Evolutionary conservation across 1,140 invertebrate species (phyloP).

Genomic region (Fopius arisanus): DNA sequence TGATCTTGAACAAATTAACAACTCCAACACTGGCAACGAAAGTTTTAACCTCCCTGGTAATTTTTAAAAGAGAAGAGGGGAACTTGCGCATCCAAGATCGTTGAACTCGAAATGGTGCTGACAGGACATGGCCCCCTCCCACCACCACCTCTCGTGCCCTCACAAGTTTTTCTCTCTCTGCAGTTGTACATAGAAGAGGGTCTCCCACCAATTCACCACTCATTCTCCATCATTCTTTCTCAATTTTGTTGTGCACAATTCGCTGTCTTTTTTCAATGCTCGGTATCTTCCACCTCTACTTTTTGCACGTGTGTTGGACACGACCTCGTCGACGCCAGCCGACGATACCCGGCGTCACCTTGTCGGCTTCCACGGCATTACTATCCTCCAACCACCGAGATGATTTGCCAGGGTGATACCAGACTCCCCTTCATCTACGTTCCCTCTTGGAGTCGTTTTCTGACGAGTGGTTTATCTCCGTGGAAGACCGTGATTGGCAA

Average conservation of each 20-base stretch:
- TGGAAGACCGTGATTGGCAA: neutral
- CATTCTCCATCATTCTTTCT: neutral
- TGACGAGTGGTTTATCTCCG: neutral
- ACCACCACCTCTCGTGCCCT: conserved; percentile 20
- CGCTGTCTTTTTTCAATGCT: conserved; percentile 7
- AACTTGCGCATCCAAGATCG: conserved; percentile 48
- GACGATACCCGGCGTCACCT: conserved; percentile 29
- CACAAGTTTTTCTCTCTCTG: conserved; percentile 13
- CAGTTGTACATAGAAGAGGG: conserved; percentile 23
- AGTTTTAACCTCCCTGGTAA: neutral
- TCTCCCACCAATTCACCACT: neutral
- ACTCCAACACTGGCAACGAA: neutral
- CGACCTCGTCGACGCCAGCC: conserved; percentile 27
- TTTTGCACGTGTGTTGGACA: neutral
- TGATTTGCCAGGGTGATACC: neutral
- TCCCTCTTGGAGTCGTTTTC: neutral
- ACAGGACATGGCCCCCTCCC: conserved; percentile 48
- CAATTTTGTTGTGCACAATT: conserved; percentile 4
- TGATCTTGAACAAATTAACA: neutral
- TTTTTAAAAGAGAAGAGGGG: conserved; percentile 9
- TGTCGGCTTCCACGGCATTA: conserved; percentile 16
- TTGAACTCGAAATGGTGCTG: conserved; percentile 61
- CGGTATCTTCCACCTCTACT: conserved; percentile 2
- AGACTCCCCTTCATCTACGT: neutral
- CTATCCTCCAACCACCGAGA: neutral